Evolutionary conservation across 2,113 vertebrate genomes (phyloP).

Genomic region (Octodon degus): DNA sequence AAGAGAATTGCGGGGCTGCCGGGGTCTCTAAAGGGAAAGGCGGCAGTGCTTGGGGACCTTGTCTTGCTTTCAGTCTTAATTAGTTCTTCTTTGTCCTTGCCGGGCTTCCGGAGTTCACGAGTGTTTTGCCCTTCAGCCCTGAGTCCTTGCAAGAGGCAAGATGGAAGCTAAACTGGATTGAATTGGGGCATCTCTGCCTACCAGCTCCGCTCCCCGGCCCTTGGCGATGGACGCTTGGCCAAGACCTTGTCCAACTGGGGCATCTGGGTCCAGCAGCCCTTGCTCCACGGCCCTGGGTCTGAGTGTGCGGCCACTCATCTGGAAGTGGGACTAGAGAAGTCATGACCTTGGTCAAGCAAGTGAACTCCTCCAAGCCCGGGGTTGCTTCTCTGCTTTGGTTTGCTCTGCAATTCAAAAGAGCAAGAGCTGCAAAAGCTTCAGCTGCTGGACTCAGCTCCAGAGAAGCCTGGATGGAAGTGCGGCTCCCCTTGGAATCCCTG

Average conservation of each 20-base stretch:
- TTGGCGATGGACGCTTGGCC: constrained; percentile 71
- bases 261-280: constrained; percentile 80
- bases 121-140: constrained; percentile 83
- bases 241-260: constrained; percentile 81
- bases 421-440: not conserved
- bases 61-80: constrained; percentile 82
- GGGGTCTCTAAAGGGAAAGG: not conserved
- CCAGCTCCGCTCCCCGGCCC: constrained; percentile 75
- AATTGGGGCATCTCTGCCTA: constrained; percentile 86
- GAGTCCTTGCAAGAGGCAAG: constrained; percentile 78
- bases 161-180: constrained; percentile 84
- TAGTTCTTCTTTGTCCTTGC: constrained; percentile 76
- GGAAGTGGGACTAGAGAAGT: constrained; percentile 74
- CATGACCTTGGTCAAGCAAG: constrained; percentile 68
- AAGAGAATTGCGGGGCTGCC: not conserved
- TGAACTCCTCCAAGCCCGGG: constrained; percentile 8
- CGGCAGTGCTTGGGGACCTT: constrained; percentile 50
- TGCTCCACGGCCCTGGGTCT: constrained; percentile 69
- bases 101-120: constrained; percentile 54
- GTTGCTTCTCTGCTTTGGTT: not conserved
- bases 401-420: not conserved
- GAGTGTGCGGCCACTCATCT: constrained; percentile 61
- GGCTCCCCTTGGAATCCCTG: not conserved
- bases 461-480: not conserved
- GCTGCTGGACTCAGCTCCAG: not conserved